Evolutionary conservation across 2,113 vertebrate species (phyloP).

Genomic region (Limanda limanda): DNA sequence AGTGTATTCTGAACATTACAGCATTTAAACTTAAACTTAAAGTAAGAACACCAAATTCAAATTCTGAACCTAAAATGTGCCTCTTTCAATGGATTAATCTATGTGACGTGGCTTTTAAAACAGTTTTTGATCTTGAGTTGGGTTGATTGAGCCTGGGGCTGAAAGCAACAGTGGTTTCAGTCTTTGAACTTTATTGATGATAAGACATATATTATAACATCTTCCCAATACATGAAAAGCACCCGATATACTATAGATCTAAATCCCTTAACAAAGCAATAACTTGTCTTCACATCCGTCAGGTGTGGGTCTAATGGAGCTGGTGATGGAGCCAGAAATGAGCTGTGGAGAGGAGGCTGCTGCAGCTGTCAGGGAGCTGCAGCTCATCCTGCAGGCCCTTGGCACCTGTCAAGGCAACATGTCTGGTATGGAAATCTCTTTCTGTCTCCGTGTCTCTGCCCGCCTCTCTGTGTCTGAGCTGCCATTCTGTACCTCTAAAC

Average conservation of each 20-base stretch:
- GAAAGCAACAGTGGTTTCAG: no score
- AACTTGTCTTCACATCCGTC: slow-evolving; percentile 30
- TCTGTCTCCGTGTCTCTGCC: not conserved
- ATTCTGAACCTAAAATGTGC: no score
- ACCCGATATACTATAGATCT: not conserved
- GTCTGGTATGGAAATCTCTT: slow-evolving; percentile 86
- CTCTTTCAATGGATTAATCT: no score
- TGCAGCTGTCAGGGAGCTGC: slow-evolving; percentile 92
- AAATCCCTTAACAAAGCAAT: slow-evolving; percentile 12
- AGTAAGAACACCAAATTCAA: no score
- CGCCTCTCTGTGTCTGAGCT: not conserved
- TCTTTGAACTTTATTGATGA: no score
- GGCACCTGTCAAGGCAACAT: slow-evolving; percentile 97
- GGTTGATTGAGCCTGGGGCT: no score
- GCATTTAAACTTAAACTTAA: no score
- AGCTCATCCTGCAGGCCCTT: slow-evolving; percentile 94
- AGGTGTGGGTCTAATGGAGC: slow-evolving; percentile 97
- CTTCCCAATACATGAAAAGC: not conserved
- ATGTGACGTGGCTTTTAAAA: no score
- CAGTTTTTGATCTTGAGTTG: no score
- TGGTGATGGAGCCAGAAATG: slow-evolving; percentile 99
- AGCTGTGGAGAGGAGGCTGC: slow-evolving; percentile 95
- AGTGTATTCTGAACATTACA: no score
- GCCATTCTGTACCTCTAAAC: slow-evolving; percentile 6
- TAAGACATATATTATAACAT: no score